phyloP scores from a whole-genome alignment of 1,140 invertebrate genomes.

The Metopolophium dirhodum region DNA sequence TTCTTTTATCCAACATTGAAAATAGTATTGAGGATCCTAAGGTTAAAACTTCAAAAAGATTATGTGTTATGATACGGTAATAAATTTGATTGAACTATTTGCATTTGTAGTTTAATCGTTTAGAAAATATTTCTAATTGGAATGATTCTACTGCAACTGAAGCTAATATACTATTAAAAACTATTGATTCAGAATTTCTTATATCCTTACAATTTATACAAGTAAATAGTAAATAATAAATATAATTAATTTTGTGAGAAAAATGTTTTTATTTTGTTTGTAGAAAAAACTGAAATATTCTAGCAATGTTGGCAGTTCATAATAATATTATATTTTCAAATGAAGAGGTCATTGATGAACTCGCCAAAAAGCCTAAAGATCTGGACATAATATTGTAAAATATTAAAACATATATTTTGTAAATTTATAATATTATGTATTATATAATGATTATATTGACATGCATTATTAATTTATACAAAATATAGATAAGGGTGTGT shows the following conservation, averaged over 20 bases:
- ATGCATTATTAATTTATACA: neutral
- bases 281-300: neutral
- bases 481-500: no score
- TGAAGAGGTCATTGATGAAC: neutral
- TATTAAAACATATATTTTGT: neutral
- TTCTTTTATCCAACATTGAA: no score
- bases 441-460: neutral
- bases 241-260: no score
- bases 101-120: no score
- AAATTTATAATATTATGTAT: neutral
- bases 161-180: no score
- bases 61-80: no score
- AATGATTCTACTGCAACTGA: no score
- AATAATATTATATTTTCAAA: neutral
- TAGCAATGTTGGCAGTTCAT: neutral
- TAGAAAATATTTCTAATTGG: no score
- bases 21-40: no score
- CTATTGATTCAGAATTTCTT: no score
- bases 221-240: no score
- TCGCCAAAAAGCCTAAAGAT: neutral
- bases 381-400: neutral
- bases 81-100: neutral
- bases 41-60: no score
- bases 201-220: neutral
- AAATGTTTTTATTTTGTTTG: neutral